Percentiles rank a stretch among this genome's conserved stretches.
These are phyloP conservation scores for Euclidia mi DNA, from an alignment of 2,888 invertebrate species.

Conservation along the genomic window DNA sequence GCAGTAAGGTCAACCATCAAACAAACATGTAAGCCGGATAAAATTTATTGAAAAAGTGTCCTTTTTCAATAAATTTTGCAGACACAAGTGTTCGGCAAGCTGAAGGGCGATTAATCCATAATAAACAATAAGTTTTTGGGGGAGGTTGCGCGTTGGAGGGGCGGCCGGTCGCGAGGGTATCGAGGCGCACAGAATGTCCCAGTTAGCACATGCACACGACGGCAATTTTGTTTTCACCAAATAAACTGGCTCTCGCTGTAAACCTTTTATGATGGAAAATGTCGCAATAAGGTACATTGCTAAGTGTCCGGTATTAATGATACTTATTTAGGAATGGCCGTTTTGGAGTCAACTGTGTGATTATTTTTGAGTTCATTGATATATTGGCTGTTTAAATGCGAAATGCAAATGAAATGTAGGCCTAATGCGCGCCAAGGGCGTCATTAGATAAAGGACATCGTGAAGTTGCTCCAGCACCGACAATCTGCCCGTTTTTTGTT, in stretches of 20 bases:
- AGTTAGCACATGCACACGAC: constrained; percentile 46
- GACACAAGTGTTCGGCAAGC: no score
- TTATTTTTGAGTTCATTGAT: constrained; percentile 24
- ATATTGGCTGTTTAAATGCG: constrained; percentile 21
- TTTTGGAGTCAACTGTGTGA: constrained; percentile 27
- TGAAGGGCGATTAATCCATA: constrained; percentile 3
- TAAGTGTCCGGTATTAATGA: constrained; percentile 43
- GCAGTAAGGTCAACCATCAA: no score
- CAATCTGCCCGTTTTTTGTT: background rate
- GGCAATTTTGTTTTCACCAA: constrained; percentile 54
- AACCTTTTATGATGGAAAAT: constrained; percentile 56
- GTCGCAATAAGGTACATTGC: constrained; percentile 44
- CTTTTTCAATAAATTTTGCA: no score
- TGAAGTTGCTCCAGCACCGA: background rate
- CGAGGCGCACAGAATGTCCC: no score
- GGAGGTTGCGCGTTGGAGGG: constrained; percentile 17
- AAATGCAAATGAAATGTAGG: constrained; percentile 18
- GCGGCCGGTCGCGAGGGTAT: constrained; percentile 34
- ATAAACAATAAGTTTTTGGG: constrained; percentile 18
- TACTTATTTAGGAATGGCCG: constrained; percentile 25
- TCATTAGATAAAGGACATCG: constrained; percentile 8
- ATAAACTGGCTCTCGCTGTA: constrained; percentile 51
- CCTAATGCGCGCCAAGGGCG: constrained; percentile 4
- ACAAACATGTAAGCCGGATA: no score
- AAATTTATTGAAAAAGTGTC: no score